A percentile compares a stretch with the other conserved stretches of the same genome.
phyloP scores from a whole-genome alignment of 2,113 vertebrate species.

The Vombatus ursinus region DNA sequence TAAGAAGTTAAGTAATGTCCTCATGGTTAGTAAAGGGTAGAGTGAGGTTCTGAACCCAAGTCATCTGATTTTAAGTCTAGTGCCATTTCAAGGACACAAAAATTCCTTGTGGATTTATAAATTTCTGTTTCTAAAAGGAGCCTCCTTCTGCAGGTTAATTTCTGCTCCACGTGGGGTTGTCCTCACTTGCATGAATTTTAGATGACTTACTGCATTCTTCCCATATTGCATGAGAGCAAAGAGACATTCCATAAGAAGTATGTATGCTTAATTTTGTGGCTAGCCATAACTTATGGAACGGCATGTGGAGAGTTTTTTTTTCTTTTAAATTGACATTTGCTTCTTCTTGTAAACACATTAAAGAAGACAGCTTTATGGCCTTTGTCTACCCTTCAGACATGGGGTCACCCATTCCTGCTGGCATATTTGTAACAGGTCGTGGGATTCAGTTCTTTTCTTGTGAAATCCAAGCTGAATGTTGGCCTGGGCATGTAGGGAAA shows the following conservation, averaged over 20 bases:
- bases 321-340: background rate
- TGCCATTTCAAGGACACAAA: background rate
- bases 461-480: slow-evolving; percentile 2
- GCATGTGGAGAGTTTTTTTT: background rate
- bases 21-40: background rate
- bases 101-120: background rate
- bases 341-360: slow-evolving; percentile 23
- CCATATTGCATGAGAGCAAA: background rate
- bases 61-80: background rate
- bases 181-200: background rate
- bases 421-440: background rate
- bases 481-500: background rate
- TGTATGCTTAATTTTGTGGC: slow-evolving; percentile 2
- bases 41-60: background rate
- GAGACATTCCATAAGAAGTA: background rate
- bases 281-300: background rate
- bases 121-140: background rate
- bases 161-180: background rate
- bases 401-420: background rate
- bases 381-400: background rate
- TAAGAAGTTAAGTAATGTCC: background rate
- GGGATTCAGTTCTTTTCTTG: slow-evolving; percentile 16
- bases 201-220: background rate
- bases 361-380: background rate
- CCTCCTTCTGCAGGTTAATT: background rate